phyloP scores from a whole-genome alignment of 2,888 invertebrate species.

The Cetonia aurata region DNA sequence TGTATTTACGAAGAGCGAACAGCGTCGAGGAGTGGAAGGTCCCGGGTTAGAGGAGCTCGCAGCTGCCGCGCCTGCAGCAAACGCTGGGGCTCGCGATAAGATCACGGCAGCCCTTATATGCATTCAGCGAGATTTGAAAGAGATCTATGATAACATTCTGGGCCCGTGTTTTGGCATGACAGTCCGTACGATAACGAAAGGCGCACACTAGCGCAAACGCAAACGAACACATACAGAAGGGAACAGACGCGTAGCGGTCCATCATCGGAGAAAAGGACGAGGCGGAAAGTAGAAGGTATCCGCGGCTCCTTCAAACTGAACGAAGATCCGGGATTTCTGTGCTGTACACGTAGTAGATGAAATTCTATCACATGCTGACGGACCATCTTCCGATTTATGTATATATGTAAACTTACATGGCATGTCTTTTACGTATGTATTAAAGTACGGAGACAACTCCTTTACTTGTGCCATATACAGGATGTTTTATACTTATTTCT shows the following conservation, averaged over 20 bases:
- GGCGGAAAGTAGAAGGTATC: slow-evolving; percentile 32
- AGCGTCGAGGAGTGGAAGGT: slow-evolving; percentile 16
- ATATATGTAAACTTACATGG: no score
- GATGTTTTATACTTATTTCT: no score
- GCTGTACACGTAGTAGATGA: no score
- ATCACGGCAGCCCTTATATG: slow-evolving; percentile 67
- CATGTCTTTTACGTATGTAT: no score
- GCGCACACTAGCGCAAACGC: slow-evolving; percentile 57
- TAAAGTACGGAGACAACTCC: no score
- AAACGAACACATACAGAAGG: background rate
- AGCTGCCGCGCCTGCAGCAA: slow-evolving; percentile 65
- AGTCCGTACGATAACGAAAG: slow-evolving; percentile 66
- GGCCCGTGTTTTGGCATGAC: slow-evolving; percentile 69
- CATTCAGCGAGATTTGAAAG: slow-evolving; percentile 69
- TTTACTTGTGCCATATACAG: no score
- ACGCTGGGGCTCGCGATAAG: slow-evolving; percentile 62
- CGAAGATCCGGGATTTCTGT: no score
- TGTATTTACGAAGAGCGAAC: no score
- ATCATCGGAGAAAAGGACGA: background rate
- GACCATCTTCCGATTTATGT: no score
- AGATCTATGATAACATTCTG: slow-evolving; percentile 68
- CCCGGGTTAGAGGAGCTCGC: slow-evolving; percentile 55
- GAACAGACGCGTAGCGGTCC: no score
- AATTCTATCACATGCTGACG: no score
- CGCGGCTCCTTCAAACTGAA: background rate